Evolutionary conservation across 2,113 vertebrate species (phyloP).

Genomic region (Callionymus lyra): DNA sequence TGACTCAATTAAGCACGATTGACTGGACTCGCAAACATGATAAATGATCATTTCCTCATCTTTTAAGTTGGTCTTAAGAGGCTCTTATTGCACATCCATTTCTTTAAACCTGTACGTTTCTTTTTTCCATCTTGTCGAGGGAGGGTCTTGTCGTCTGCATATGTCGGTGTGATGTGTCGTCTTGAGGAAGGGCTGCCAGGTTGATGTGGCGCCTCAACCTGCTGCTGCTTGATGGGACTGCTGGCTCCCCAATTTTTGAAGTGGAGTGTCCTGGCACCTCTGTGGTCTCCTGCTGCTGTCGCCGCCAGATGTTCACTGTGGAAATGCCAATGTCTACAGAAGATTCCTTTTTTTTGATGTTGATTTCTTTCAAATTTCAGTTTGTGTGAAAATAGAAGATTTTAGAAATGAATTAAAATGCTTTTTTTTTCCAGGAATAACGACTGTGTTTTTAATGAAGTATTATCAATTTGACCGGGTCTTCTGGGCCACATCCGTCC

Average conservation of each 20-base stretch:
- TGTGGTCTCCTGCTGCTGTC: constrained; percentile 52
- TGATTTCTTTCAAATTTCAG: constrained; percentile 57
- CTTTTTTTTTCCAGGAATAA: constrained; percentile 31
- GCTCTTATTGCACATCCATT: no score
- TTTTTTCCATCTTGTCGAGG: no score
- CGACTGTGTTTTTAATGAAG: no score
- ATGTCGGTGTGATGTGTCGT: constrained; percentile 9
- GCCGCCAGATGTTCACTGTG: constrained; percentile 93
- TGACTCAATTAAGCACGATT: no score
- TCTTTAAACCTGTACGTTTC: no score
- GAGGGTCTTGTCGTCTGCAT: background rate
- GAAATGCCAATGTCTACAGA: constrained; percentile 87
- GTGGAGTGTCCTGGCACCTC: constrained; percentile 14
- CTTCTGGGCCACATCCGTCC: no score
- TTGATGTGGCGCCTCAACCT: constrained; percentile 36
- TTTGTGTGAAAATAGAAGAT: constrained; percentile 58
- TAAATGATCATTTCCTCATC: no score
- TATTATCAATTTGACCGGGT: no score
- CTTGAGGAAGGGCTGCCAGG: constrained; percentile 15
- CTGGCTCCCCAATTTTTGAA: constrained; percentile 27
- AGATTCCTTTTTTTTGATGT: constrained; percentile 59
- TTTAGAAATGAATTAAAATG: constrained; percentile 62
- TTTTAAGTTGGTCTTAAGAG: no score
- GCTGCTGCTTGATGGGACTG: constrained; percentile 45
- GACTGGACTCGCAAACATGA: no score